Base-by-base conservation (phyloP, 2,888 invertebrate species). In the Athalia circularis region DNA sequence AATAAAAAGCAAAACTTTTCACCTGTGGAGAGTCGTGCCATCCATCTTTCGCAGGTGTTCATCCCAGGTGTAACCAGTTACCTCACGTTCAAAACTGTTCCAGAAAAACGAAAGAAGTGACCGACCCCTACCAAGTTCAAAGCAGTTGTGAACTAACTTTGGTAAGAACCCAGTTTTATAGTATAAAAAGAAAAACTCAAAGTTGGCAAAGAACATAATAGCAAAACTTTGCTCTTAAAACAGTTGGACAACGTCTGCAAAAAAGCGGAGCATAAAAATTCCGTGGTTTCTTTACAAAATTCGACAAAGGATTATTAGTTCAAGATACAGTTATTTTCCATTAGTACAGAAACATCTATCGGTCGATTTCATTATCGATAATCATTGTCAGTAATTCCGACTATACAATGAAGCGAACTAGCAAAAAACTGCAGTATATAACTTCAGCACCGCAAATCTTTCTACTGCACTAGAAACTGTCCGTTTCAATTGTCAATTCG, bases 221-320 rank as follows among this genome's bases (percentile, higher is more conserved):
- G 29, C 9, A n/a, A 75, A 75, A 75, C 75, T 75, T 75, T 75
- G 43, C 75, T 62, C 29, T 75, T n/a, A 64, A 62, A 29, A 29
- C 29, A 62, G 45, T 62, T 43, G 75, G 52, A 52, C 62, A 62
- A 15, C n/a, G 47, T 52, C 59, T 5, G 7, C 52, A 8, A 45
- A n/a, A 59, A 2, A 48, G 13, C 6, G 11, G 5, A 3, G 8
- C 8, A 7, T 15, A 59, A 52, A 43, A 59, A 47, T 59, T 72
- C 72, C 72, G 48, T 59, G 47, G 47, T 13, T 52, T 54, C 45
- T 8, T 50, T 72, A 50, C 47, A 72, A 72, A 72, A 72, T 72
- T 59, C 5, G 47, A 72, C 45, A 57, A 47, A 59, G 72, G 59
- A 59, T 72, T 57, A 72, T 7, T 47, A 59, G 59, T 72, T 72